Evolutionary conservation across 1,140 invertebrate genomes (phyloP), one percentile per base, ranked within the genome.

Genomic region (Homarus americanus): DNA sequence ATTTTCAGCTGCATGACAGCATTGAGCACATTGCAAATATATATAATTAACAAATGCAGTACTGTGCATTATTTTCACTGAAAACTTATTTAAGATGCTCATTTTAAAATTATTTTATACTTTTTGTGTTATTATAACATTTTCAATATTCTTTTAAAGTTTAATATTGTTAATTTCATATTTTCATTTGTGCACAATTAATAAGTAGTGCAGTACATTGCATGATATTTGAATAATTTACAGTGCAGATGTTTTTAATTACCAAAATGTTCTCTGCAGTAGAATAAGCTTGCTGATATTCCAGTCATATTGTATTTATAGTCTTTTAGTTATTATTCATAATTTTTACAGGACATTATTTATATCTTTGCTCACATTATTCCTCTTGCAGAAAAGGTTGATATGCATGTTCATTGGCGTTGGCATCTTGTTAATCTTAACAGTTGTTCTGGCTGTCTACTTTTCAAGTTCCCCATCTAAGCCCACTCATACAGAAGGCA

Each of bases 321-420:
- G 7, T 49, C 44, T 49, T 49, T 49, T 49, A 15, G 15, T 49
- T 7, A 49, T 10, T 49, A 10, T 49, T 49, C 44, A 49, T 49
- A 49, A 1, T 15, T 20, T 20, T 58, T 58, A 4, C 53, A 58
- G 53, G 17, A 34, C 34, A 24, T 66, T n/a, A 72, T 24, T 28
- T 40, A 24, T 40, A 38, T 41, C 63, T 66, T 84, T 41, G 63
- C 58, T 49, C 36, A 75, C 41, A 20, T 75, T 75, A 24, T 76
- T 75, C 83, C 34, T 73, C 28, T 73, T 75, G 41, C 83, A 86
- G 83, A 86, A 86, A 86, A 86, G 44, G 41, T 53, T 86, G 83
- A 49, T 86, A 41, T 86, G 83, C 69, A 73, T 86, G 72, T 49
- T 86, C 38, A 86, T 86, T 75, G 83, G 36, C 72, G 32, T 86